A percentile compares a stretch with the other conserved stretches of the same genome.
These are phyloP conservation scores for Calameuta idolon DNA, from an alignment of 2,888 invertebrate species.

Conservation along the genomic window DNA sequence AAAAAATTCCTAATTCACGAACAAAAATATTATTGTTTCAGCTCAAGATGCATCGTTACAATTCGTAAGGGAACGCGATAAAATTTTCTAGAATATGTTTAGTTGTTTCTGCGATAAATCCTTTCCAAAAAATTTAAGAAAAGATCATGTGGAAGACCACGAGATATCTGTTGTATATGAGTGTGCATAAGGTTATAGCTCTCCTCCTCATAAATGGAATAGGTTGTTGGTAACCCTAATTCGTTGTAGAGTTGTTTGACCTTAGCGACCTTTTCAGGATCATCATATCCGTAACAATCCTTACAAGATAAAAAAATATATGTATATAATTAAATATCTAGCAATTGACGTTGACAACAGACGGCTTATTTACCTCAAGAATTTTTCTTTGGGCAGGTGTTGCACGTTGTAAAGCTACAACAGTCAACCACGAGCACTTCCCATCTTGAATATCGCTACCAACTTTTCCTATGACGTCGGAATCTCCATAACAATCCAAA, in stretches of 20 bases:
- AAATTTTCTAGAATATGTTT: constrained; percentile 43
- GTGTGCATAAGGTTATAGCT: constrained; percentile 84
- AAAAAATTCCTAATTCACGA: background rate
- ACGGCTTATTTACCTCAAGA: constrained; percentile 69
- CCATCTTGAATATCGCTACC: constrained; percentile 95
- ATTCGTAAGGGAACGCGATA: background rate
- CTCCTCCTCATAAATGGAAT: constrained; percentile 85
- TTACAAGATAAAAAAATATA: background rate
- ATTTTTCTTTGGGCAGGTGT: constrained; percentile 77
- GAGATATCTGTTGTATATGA: constrained; percentile 86
- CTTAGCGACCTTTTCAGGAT: constrained; percentile 75
- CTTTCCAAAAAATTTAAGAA: constrained; percentile 87
- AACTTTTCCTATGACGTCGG: constrained; percentile 86
- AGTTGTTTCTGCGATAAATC: constrained; percentile 80
- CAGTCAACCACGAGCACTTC: constrained; percentile 95
- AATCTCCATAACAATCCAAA: constrained; percentile 91
- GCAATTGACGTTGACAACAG: constrained; percentile 1
- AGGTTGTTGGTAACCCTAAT: constrained; percentile 80
- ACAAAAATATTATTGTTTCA: background rate
- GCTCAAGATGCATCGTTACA: background rate
- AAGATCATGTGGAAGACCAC: constrained; percentile 82
- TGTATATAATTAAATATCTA: background rate
- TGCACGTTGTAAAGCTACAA: constrained; percentile 87
- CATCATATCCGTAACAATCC: constrained; percentile 81
- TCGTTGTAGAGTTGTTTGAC: constrained; percentile 84